Conservation (phyloP, 2,888 invertebrate genomes). For the Lasioglossum vierecki region DNA sequence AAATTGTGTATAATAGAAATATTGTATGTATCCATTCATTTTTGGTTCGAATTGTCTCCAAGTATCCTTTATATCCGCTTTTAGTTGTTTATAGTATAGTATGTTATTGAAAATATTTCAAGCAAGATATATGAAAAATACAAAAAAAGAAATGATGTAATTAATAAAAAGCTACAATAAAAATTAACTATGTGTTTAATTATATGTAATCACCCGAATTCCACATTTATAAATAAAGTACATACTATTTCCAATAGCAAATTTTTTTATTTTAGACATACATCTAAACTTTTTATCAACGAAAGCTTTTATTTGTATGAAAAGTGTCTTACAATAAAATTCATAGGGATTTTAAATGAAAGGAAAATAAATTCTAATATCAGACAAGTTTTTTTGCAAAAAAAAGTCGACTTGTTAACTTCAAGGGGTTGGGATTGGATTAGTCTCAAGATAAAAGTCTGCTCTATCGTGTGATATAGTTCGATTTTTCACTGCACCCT, state of each 20-base stretch:
- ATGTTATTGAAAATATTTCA: neutral
- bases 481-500: too few species aligned
- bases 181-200: neutral
- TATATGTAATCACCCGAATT: neutral
- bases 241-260: neutral
- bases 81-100: neutral
- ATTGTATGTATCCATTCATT: neutral
- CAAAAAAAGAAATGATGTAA: neutral
- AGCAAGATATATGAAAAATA: neutral
- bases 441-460: too few species aligned
- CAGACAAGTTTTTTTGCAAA: too few species aligned
- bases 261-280: too few species aligned
- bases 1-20: neutral
- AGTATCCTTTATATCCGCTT: neutral
- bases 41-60: neutral
- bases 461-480: too few species aligned
- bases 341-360: too few species aligned
- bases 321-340: too few species aligned
- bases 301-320: too few species aligned
- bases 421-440: too few species aligned
- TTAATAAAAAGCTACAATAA: neutral
- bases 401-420: too few species aligned
- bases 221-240: neutral
- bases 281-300: neutral
- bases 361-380: too few species aligned